Conservation (phyloP, 2,797 vertebrate genomes). For the Chloroceryle inda region DNA sequence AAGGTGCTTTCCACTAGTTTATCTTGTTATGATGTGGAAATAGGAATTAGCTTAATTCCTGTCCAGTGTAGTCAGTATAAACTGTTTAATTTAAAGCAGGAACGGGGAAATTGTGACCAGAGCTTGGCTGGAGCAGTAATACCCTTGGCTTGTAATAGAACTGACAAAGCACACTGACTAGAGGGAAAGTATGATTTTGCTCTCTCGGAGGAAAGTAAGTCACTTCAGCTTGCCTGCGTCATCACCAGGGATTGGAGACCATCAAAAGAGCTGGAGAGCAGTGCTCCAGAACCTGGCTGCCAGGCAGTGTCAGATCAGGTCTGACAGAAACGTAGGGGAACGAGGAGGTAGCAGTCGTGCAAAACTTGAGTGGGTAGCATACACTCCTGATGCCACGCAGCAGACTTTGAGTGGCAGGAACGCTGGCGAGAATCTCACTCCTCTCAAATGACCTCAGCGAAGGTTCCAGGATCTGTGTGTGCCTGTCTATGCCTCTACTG, state of each 20-base stretch:
- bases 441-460: neutral
- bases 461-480: neutral
- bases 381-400: neutral
- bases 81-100: neutral
- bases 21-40: neutral
- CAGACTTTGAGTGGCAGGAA: neutral
- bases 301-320: neutral
- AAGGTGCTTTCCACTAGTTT: neutral
- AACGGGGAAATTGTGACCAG: neutral
- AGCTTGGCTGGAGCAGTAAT: neutral
- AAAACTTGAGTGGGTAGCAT: neutral
- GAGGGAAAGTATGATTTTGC: neutral
- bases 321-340: neutral
- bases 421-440: neutral
- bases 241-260: neutral
- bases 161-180: neutral
- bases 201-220: neutral
- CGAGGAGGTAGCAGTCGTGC: neutral
- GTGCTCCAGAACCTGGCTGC: neutral
- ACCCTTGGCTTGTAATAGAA: neutral
- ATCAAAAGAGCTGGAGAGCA: neutral
- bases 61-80: neutral
- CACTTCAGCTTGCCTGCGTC: neutral
- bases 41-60: neutral
- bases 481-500: neutral